These are phyloP conservation scores for Aeoliscus strigatus DNA, from an alignment of 2,797 vertebrate species.

Conservation along the genomic window DNA sequence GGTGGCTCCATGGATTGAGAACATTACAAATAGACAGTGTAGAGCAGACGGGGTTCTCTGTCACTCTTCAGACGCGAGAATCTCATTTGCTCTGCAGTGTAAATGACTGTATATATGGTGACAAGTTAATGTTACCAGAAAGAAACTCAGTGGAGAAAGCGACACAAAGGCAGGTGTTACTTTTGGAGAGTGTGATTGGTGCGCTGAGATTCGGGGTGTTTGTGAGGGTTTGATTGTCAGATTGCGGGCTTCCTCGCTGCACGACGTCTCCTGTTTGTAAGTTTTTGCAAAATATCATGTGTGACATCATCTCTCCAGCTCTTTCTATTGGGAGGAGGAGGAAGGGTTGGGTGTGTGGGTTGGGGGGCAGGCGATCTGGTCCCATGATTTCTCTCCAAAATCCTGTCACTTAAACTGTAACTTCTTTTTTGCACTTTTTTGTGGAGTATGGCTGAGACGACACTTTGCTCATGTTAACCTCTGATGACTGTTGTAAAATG, in stretches of 20 bases:
- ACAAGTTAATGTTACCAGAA: slow-evolving; percentile 5
- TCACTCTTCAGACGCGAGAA: slow-evolving; percentile 32
- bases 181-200: slow-evolving; percentile 53
- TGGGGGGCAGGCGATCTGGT: slow-evolving; percentile 14
- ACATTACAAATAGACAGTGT: slow-evolving; percentile 36
- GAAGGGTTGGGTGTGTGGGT: no score
- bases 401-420: slow-evolving; percentile 22
- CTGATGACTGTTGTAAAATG: slow-evolving; percentile 28
- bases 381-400: slow-evolving; percentile 38
- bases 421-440: slow-evolving; percentile 50
- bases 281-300: slow-evolving; percentile 55
- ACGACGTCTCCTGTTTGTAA: slow-evolving; percentile 69
- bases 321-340: not conserved
- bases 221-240: slow-evolving; percentile 63
- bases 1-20: slow-evolving; percentile 68
- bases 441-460: slow-evolving; percentile 38
- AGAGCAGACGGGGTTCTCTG: slow-evolving; percentile 53
- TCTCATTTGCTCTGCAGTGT: slow-evolving; percentile 55
- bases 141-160: no score
- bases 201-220: slow-evolving; percentile 49
- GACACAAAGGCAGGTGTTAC: slow-evolving; percentile 14
- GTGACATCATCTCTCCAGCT: slow-evolving; percentile 54
- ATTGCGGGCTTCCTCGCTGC: slow-evolving; percentile 63
- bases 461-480: slow-evolving; percentile 47
- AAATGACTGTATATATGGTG: slow-evolving; percentile 17